phyloP scores from a whole-genome alignment of 2,113 vertebrate species.

The Panurus biarmicus region DNA sequence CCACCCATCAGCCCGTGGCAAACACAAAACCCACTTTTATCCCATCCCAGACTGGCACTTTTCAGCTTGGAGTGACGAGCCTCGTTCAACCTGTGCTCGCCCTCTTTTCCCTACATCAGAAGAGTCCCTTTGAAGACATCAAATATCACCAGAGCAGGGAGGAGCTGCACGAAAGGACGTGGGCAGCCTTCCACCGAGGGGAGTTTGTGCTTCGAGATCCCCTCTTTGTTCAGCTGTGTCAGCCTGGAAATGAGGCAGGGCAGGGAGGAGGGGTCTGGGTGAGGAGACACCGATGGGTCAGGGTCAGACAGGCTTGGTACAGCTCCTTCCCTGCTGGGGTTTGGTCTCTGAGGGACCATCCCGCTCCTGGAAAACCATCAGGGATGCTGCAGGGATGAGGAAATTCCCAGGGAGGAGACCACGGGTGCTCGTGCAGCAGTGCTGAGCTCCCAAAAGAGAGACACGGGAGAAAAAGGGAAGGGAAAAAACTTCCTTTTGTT shows the following conservation, averaged over 20 bases:
- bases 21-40: background rate
- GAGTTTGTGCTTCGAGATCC: background rate
- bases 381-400: background rate
- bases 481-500: background rate
- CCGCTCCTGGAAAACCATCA: background rate
- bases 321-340: background rate
- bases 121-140: slow-evolving; percentile 1
- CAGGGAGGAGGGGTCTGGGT: background rate
- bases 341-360: background rate
- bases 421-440: accelerated
- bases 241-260: background rate
- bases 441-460: background rate
- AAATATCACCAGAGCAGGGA: background rate
- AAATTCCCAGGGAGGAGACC: background rate
- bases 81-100: background rate
- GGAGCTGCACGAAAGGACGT: background rate
- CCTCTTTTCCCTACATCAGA: background rate
- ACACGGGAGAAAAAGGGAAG: too few relatives aligned
- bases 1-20: background rate
- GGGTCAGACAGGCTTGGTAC: accelerated
- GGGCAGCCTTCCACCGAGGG: background rate
- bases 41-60: background rate
- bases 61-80: background rate
- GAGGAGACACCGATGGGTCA: accelerated
- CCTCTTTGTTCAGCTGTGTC: background rate